A percentile compares a stretch with the other conserved stretches of the same genome.
phyloP scores from a whole-genome alignment of 2,888 invertebrate genomes.

The Lasioglossum figueresi region DNA sequence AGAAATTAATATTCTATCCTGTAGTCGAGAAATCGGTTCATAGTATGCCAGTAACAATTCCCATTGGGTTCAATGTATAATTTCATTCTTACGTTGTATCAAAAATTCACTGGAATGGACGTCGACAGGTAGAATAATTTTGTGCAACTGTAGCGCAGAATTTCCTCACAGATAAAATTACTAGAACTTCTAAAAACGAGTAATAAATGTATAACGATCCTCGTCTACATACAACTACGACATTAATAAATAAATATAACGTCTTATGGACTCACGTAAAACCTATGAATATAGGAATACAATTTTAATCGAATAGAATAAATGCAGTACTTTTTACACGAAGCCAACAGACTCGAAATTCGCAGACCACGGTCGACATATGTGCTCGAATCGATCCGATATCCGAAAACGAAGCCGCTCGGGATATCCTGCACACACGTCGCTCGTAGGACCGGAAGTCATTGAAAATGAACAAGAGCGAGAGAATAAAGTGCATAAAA shows the following conservation, averaged over 20 bases:
- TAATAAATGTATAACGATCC: background rate
- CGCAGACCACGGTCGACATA: background rate
- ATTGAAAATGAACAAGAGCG: background rate
- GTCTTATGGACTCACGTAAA: background rate
- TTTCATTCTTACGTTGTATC: background rate
- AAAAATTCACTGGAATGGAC: background rate
- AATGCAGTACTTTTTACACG: background rate
- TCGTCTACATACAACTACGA: background rate
- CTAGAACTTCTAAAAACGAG: no score
- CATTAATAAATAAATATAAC: background rate
- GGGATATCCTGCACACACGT: constrained; percentile 37
- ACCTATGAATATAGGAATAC: background rate
- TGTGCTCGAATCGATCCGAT: constrained; percentile 37
- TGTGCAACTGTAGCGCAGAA: background rate
- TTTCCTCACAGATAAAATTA: background rate
- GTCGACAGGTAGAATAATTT: background rate
- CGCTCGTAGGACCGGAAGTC: background rate
- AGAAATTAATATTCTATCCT: constrained; percentile 47
- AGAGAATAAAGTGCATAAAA: background rate
- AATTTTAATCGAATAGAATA: background rate
- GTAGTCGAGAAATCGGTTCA: constrained; percentile 34
- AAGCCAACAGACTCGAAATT: background rate
- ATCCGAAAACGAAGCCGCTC: constrained; percentile 22
- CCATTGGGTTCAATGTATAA: background rate
- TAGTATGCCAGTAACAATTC: constrained; percentile 13